Conservation (phyloP, 1,140 invertebrate genomes). For the Rhynchophorus ferrugineus region DNA sequence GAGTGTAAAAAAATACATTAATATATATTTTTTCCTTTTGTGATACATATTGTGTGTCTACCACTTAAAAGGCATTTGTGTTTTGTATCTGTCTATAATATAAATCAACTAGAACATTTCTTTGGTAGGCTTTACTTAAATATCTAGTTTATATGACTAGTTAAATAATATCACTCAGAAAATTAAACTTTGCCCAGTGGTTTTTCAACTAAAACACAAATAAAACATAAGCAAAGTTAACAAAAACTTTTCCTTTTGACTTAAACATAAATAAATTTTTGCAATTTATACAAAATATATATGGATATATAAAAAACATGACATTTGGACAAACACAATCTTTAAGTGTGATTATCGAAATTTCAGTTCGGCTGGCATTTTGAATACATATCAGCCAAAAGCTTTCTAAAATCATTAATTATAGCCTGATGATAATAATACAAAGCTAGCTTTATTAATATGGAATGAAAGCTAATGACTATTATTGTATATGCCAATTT, state of each 20-base stretch:
- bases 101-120: conserved; percentile 38
- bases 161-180: conserved; percentile 38
- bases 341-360: too few relatives aligned
- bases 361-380: too few relatives aligned
- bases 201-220: conserved; percentile 5
- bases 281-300: conserved; percentile 8
- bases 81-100: conserved; percentile 31
- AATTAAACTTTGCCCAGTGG: conserved; percentile 21
- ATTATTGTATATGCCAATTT: too few relatives aligned
- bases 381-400: conserved; percentile 1
- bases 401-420: background rate
- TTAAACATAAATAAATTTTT: conserved; percentile 9
- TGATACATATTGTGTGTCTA: conserved; percentile 29
- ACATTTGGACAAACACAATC: too few relatives aligned
- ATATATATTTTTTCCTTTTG: conserved; percentile 25
- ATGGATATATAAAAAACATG: conserved; percentile 8
- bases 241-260: conserved; percentile 8
- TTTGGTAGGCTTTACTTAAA: conserved; percentile 39
- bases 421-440: too few relatives aligned
- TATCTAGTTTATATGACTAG: conserved; percentile 36
- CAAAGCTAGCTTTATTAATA: too few relatives aligned
- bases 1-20: conserved; percentile 39
- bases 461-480: background rate
- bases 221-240: conserved; percentile 10
- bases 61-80: conserved; percentile 31